These are phyloP conservation scores for Amblyopsis hoosieri DNA, from an alignment of 2,797 vertebrate species.

Conservation along the genomic window DNA sequence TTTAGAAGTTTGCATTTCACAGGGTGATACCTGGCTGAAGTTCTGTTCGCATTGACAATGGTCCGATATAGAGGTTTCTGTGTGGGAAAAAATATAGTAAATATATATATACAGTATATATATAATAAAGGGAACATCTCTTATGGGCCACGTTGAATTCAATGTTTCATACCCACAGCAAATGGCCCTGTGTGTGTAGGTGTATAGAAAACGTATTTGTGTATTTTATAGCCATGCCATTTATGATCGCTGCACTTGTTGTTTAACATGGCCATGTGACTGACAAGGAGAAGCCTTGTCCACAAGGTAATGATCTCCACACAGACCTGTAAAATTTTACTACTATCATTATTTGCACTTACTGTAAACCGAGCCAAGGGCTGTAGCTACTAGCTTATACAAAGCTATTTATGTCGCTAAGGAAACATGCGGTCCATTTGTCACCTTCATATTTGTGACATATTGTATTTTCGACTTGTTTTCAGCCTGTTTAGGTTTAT, in stretches of 20 bases:
- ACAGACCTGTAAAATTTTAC: slow-evolving; percentile 74
- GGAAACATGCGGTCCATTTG: slow-evolving; percentile 48
- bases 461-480: background rate
- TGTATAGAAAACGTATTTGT: slow-evolving; percentile 15
- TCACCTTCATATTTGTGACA: slow-evolving; percentile 27
- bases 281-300: slow-evolving; percentile 59
- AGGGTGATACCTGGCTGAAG: slow-evolving; percentile 14
- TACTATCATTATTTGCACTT: slow-evolving; percentile 71
- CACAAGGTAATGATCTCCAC: slow-evolving; percentile 66
- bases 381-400: slow-evolving; percentile 53
- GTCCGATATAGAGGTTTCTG: slow-evolving; percentile 6
- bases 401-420: slow-evolving; percentile 34
- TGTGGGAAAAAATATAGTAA: too few relatives aligned
- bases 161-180: background rate
- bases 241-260: slow-evolving; percentile 59
- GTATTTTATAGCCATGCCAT: slow-evolving; percentile 52
- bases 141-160: slow-evolving; percentile 14
- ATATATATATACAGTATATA: slow-evolving; percentile 11
- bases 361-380: slow-evolving; percentile 46
- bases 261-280: slow-evolving; percentile 53
- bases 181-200: slow-evolving; percentile 13
- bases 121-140: slow-evolving; percentile 33
- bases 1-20: slow-evolving; percentile 34
- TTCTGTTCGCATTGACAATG: slow-evolving; percentile 3
- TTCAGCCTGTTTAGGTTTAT: background rate